Base-by-base conservation (phyloP, 2,113 vertebrate species). In the Poecile atricapillus region DNA sequence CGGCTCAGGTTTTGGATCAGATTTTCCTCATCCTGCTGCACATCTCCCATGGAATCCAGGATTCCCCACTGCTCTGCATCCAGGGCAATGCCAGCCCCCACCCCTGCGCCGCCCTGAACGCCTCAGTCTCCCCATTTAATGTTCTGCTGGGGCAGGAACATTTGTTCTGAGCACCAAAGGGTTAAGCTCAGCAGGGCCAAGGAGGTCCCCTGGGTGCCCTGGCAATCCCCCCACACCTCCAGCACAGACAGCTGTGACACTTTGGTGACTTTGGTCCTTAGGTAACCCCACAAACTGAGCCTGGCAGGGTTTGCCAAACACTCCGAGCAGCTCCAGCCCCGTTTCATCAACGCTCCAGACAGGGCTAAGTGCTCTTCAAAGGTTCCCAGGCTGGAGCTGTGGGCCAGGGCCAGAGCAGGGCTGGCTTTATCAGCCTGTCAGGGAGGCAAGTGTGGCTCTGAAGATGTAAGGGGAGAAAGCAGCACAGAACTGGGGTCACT, bases 401-500 rank as follows among this genome's bases (percentile, higher is more conserved):
- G 79, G 44, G 7, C 41, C 20, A 37, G n/a, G 27, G 25, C 19
- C 53, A 10, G 37, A 15, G 85, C 64, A 69, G 62, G 37, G 73
- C 22, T 7, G 56, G 33, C 27, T 68, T 84, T 86, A 77, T 83
- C 33, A n/a, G 70, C 35, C 50, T 20, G 82, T 35, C 68, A 59
- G 69, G 43, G 65, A 83, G 68, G 73, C 27, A 39, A 93, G 79
- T 5, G 83, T 43, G 76, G 89, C 87, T 84, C 83, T 56, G 79
- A 13, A 65, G 93, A 59, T 80, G 93, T 85, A 23, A 96, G 78
- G 55, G 75, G 47, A 88, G 84, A 94, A 65, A 74, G 93, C 87
- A 90, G 79, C 74, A 18, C 70, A 25, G 53, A 80, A 11, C 37
- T 5, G 59, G 60, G 84, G 85, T 87, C 94, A 78, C 81, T 70